Conservation (phyloP, 2,113 vertebrate species). For the Ceratotherium simum region DNA sequence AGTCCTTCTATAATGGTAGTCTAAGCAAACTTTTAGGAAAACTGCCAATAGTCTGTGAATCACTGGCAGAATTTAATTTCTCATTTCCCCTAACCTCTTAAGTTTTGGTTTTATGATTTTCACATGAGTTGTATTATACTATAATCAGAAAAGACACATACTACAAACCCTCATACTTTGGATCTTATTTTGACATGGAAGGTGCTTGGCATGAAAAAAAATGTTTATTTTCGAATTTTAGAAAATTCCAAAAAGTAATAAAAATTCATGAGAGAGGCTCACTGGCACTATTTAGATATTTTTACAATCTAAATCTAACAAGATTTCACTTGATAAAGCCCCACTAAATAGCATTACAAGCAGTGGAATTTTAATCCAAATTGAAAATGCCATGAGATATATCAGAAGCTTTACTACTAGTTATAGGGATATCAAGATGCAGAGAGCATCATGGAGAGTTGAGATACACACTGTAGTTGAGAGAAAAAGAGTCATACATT, state of each 20-base stretch:
- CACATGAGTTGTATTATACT: neutral
- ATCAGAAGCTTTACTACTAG: neutral
- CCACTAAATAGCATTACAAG: neutral
- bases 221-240: neutral
- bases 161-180: neutral
- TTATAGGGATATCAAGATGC: neutral
- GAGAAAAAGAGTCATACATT: neutral
- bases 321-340: neutral
- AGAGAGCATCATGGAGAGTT: neutral
- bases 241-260: conserved; percentile 29
- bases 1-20: neutral
- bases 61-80: neutral
- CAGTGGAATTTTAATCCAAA: neutral
- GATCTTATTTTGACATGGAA: neutral
- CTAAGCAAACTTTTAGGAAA: conserved; percentile 50
- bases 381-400: neutral
- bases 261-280: neutral
- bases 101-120: conserved; percentile 46
- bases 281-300: neutral
- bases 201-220: neutral
- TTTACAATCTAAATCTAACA: conserved; percentile 47
- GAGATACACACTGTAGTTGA: neutral
- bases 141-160: neutral
- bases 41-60: neutral
- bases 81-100: neutral